These are phyloP conservation scores for Petaurus breviceps DNA, from an alignment of 2,113 vertebrate genomes.

Conservation along the genomic window DNA sequence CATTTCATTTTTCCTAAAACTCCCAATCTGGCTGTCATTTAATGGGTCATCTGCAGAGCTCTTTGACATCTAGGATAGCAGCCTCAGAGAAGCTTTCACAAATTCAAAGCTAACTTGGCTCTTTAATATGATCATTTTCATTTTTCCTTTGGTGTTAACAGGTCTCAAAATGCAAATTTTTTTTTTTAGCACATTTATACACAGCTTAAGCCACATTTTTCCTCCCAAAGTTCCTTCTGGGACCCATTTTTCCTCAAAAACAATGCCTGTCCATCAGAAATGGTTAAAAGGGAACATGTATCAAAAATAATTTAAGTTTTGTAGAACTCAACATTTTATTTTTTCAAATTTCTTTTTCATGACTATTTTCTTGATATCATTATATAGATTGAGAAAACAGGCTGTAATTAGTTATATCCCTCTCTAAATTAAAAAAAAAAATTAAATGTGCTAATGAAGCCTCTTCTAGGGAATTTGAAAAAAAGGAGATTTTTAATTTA, in stretches of 20 bases:
- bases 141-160: constrained; percentile 7
- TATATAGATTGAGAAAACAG: constrained; percentile 15
- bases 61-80: constrained; percentile 5
- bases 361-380: constrained; percentile 19
- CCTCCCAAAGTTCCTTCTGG: constrained; percentile 2
- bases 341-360: constrained; percentile 45
- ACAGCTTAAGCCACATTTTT: constrained; percentile 30
- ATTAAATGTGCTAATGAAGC: constrained; percentile 42
- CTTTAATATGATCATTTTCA: background rate
- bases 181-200: constrained; percentile 39
- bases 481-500: constrained; percentile 42
- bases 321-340: background rate
- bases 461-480: constrained; percentile 18
- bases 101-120: constrained; percentile 3
- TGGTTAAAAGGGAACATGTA: background rate
- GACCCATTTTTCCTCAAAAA: background rate
- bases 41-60: constrained; percentile 20
- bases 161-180: constrained; percentile 17
- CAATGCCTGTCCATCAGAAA: background rate
- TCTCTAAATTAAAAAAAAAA: constrained; percentile 22
- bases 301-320: background rate
- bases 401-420: constrained; percentile 34
- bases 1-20: constrained; percentile 6
- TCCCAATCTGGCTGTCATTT: constrained; percentile 21
- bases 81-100: background rate